Base-by-base conservation (phyloP, 2,888 invertebrate genomes). In the Agriopis marginaria region DNA sequence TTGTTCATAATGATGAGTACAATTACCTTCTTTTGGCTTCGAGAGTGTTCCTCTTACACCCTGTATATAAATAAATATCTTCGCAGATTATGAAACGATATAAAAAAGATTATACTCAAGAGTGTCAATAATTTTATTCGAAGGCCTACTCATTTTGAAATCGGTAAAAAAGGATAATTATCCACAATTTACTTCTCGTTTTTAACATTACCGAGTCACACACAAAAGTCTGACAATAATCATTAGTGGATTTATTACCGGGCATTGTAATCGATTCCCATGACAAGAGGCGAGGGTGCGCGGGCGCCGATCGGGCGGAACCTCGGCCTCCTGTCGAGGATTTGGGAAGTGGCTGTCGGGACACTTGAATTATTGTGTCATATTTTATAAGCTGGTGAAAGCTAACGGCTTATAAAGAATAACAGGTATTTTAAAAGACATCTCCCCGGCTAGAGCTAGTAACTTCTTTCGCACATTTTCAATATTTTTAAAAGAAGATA, bases 261-360 rank as follows among this genome's bases (percentile, higher is more conserved):
- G 71, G 71, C 76, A 79, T 81, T 79, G 82, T 83, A 86, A 86
- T 87, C 88, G 86, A 87, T 88, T 88, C 88, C 88, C 88, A 87
- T 86, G 87, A 79, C 86, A 84, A 82, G 82, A 81, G 82, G 86
- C 81, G 76, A 75, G 71, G 79, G 69, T 70, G 75, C 75, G 71
- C 75, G 66, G 17, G 71, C 74, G 71, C 67, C 76, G 75, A 72
- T 76, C 75, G 63, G 40, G 68, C 79, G 79, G 79, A 79, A 81
- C 81, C 62, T 32, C 67, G 73, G 70, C 68, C 72, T 74, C 68
- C 72, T 74, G 60, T 51, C 56, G 50, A 58, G 70, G 72, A 75
- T 75, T 75, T 71, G 68, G 76, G 73, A 77, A 73, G 70, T 66
- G 65, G 54, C 53, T 65, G 62, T 68, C 73, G 32, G 60, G 63